Base-by-base conservation (phyloP, 1,140 invertebrate species). In the Antheraea mylitta region DNA sequence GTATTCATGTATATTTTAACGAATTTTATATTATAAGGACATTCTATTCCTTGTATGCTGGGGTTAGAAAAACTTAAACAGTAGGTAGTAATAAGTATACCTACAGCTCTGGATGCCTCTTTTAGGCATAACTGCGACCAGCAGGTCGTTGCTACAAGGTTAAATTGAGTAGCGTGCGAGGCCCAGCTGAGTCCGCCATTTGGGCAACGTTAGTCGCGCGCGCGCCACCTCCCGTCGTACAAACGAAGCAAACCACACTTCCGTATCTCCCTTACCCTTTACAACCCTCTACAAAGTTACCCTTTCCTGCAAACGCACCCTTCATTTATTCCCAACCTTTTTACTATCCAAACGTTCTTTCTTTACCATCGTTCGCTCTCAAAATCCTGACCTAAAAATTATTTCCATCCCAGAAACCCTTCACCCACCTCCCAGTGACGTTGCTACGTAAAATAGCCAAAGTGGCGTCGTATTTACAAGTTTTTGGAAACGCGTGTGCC, bases 121-220 rank as follows among this genome's bases (percentile, higher is more conserved):
- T 80, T 82, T 80, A 84, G 82, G 79, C 81, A 79, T 82, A 83
- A 79, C 75, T 63, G 22, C 62, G 62, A 62, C 67, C 66, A 66
- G 71, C 78, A 79, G 78, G 76, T 77, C 77, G 75, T 64, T 45
- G 18, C 53, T 58, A 72, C 83, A 85, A 85, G 83, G 83, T 82
- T 82, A 83, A 66, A 66, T 64, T 69, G 59, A 45, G 42, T 64
- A 53, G 69, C 67, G 38, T 36, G 38, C 65, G 48, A 61, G 64
- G 18, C 42, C 38, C 58, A 30, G 58, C 63, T 64, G 67, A 36
- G 37, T 38, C 42, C 78, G 79, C 79, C 84, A 86, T 86, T 86
- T 78, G 74, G 75, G 63, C 70, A 71, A 69, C 73, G 73, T 63
- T 18, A 73, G 60, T 73, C 77, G 74, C 71, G 73, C 74, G 73